Evolutionary conservation across 2,113 vertebrate genomes (phyloP).

Genomic region (Burhinus bistriatus): DNA sequence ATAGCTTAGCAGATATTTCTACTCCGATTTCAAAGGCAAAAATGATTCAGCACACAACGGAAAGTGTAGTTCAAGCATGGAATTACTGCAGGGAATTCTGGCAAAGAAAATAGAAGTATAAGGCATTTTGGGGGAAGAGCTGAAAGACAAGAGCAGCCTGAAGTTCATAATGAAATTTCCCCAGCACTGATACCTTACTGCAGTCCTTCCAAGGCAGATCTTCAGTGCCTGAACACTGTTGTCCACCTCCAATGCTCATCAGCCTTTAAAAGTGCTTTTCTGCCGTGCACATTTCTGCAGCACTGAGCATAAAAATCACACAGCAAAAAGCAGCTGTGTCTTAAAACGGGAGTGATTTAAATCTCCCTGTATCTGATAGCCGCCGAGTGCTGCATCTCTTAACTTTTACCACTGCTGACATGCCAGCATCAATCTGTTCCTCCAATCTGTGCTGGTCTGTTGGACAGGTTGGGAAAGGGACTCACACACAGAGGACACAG

Average conservation of each 20-base stretch:
- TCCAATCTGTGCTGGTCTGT: slow-evolving; percentile 46
- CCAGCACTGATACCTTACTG: not conserved
- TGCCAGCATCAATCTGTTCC: slow-evolving; percentile 43
- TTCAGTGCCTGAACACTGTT: not conserved
- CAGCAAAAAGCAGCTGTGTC: not conserved
- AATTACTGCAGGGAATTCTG: not conserved
- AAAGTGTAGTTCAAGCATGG: accelerated
- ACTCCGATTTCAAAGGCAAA: not conserved
- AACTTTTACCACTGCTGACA: not conserved
- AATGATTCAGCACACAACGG: not conserved
- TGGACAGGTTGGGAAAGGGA: not conserved
- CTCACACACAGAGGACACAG: slow-evolving; percentile 1
- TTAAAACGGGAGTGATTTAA: not conserved
- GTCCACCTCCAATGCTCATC: not conserved
- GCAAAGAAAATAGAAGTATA: not conserved
- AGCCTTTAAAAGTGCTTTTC: not conserved
- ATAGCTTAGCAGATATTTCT: not conserved
- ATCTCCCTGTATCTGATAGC: not conserved
- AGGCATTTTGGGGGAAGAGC: not conserved
- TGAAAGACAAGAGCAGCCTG: not conserved
- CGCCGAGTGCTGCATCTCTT: not conserved
- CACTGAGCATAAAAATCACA: not conserved
- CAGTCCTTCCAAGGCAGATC: not conserved
- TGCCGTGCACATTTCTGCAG: not conserved
- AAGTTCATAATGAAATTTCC: not conserved